Evolutionary conservation across 2,888 invertebrate species (phyloP).

Genomic region (Zaprionus bogoriensis): DNA sequence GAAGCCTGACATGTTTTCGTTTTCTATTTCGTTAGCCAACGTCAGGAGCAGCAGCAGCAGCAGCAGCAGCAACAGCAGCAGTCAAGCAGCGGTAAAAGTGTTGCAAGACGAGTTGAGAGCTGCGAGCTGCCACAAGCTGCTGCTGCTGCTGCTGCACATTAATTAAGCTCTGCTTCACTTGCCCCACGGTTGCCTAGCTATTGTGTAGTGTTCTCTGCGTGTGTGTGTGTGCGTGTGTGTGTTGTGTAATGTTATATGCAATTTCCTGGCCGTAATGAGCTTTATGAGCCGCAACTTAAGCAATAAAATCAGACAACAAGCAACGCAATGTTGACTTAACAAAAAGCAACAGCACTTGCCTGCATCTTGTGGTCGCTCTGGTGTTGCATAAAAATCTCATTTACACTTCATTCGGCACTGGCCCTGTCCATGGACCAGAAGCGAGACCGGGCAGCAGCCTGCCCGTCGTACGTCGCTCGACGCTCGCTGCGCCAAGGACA

Average conservation of each 20-base stretch:
- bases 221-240: conserved; percentile 22
- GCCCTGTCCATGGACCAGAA: conserved; percentile 25
- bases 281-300: conserved; percentile 69
- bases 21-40: conserved; percentile 43
- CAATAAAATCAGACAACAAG: conserved; percentile 56
- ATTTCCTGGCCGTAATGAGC: conserved; percentile 74
- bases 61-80: background rate
- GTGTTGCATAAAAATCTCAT: conserved; percentile 77
- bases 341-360: conserved; percentile 36
- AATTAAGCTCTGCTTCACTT: conserved; percentile 64
- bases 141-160: conserved; percentile 44
- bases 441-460: background rate
- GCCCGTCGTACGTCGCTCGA: no score
- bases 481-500: conserved; percentile 45
- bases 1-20: conserved; percentile 74
- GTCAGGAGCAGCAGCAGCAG: conserved; percentile 10
- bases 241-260: conserved; percentile 62
- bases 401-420: conserved; percentile 61
- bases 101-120: conserved; percentile 48
- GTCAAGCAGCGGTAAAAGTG: conserved; percentile 44
- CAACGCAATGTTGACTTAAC: conserved; percentile 43
- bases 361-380: conserved; percentile 70
- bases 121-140: conserved; percentile 26
- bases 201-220: conserved; percentile 13
- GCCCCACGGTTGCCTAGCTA: conserved; percentile 29